Evolutionary conservation across 2,888 invertebrate species (phyloP).

Genomic region (Nesidiocoris tenuis): DNA sequence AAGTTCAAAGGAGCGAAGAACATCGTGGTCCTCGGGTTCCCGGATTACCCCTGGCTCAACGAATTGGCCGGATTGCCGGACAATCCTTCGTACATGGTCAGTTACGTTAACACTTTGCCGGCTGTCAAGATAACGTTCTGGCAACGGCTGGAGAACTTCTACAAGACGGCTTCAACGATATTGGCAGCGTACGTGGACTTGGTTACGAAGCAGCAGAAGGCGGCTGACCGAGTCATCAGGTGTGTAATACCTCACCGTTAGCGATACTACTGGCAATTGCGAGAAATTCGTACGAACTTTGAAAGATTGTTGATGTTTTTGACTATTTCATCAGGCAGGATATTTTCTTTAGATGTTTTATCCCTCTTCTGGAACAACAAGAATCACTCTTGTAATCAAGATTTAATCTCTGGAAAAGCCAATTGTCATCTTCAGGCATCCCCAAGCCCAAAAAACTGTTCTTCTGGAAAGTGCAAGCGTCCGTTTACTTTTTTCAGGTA

Average conservation of each 20-base stretch:
- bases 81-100: constrained; percentile 46
- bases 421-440: too few species aligned
- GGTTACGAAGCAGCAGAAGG: constrained; percentile 40
- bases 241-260: background rate
- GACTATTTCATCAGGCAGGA: too few species aligned
- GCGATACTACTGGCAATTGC: too few species aligned
- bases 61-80: constrained; percentile 45
- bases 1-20: constrained; percentile 36
- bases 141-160: constrained; percentile 33
- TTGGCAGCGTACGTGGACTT: constrained; percentile 40
- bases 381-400: too few species aligned
- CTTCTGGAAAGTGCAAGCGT: too few species aligned
- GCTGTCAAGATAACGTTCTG: constrained; percentile 10
- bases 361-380: too few species aligned
- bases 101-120: background rate
- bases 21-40: constrained; percentile 19
- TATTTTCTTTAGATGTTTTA: too few species aligned
- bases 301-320: too few species aligned
- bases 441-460: too few species aligned
- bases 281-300: too few species aligned
- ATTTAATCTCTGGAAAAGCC: too few species aligned
- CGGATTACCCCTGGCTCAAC: constrained; percentile 44
- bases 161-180: background rate
- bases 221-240: constrained; percentile 45
- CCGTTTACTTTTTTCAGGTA: too few species aligned